Evolutionary conservation across 2,888 invertebrate species (phyloP).

Genomic region (Galerucella calmariensis): DNA sequence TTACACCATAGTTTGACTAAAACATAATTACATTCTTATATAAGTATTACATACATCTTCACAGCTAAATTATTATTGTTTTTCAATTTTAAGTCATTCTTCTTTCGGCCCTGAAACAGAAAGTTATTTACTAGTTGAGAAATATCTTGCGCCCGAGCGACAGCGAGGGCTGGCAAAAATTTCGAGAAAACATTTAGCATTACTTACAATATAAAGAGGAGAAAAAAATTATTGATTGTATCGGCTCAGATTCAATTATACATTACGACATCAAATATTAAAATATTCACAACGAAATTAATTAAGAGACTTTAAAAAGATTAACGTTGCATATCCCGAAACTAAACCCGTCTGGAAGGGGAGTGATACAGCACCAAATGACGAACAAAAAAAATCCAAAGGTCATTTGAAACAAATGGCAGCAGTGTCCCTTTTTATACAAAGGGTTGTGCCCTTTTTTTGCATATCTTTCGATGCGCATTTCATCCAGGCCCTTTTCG

Average conservation of each 20-base stretch:
- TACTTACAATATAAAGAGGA: no score
- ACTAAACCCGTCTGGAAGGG: slow-evolving; percentile 32
- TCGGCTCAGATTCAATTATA: not conserved
- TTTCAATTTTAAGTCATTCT: not conserved
- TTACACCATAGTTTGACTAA: not conserved
- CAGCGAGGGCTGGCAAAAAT: no score
- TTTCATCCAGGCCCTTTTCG: slow-evolving; percentile 47
- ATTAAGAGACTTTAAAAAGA: slow-evolving; percentile 28
- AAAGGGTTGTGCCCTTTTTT: slow-evolving; percentile 50
- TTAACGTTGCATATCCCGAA: slow-evolving; percentile 28
- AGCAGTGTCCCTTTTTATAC: slow-evolving; percentile 46
- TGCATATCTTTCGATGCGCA: slow-evolving; percentile 57
- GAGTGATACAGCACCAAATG: slow-evolving; percentile 32
- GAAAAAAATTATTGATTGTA: not conserved
- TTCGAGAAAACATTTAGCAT: no score
- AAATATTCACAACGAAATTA: slow-evolving; percentile 24
- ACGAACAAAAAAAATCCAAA: slow-evolving; percentile 36
- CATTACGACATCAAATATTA: not conserved
- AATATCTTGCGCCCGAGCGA: no score
- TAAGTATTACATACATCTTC: not conserved
- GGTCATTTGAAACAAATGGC: slow-evolving; percentile 55
- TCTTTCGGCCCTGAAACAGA: not conserved
- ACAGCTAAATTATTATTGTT: not conserved
- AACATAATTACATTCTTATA: not conserved
- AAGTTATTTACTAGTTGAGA: no score